Evolutionary conservation across 2,113 vertebrate species (phyloP).

Genomic region (Acanthochromis polyacanthus): DNA sequence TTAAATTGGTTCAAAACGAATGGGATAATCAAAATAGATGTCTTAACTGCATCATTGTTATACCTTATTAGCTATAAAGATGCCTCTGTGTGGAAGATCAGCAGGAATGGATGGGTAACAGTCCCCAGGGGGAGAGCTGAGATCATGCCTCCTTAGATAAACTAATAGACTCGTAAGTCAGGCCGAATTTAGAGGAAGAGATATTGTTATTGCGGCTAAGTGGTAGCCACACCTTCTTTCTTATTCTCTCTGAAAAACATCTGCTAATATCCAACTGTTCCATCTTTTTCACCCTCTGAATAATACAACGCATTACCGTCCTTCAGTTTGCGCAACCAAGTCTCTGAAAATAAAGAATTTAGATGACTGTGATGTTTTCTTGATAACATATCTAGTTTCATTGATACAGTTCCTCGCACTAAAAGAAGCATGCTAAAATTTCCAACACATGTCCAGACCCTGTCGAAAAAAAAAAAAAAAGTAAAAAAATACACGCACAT

Average conservation of each 20-base stretch:
- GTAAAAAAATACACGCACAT: background rate
- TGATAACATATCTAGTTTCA: too few relatives aligned
- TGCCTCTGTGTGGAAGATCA: background rate
- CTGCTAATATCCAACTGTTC: background rate
- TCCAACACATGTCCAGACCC: background rate
- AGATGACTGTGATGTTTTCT: too few relatives aligned
- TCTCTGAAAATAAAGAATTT: too few relatives aligned
- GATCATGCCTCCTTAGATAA: constrained; percentile 47
- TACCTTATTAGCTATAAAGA: background rate
- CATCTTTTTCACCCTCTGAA: background rate
- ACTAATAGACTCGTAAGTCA: constrained; percentile 42
- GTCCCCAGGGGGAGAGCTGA: constrained; percentile 44
- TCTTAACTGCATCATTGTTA: background rate
- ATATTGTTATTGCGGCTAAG: constrained; percentile 15
- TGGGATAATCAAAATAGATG: background rate
- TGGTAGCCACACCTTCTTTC: constrained; percentile 2
- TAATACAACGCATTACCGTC: too few relatives aligned
- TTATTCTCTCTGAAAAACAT: background rate
- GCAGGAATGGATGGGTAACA: background rate
- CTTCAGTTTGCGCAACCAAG: too few relatives aligned
- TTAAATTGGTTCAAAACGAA: background rate
- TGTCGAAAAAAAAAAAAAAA: too few relatives aligned
- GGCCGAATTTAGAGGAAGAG: constrained; percentile 47
- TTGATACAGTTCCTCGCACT: too few relatives aligned
- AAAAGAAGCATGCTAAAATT: too few relatives aligned